phyloP scores from a whole-genome alignment of 2,113 vertebrate genomes.

The Zosterops lateralis region DNA sequence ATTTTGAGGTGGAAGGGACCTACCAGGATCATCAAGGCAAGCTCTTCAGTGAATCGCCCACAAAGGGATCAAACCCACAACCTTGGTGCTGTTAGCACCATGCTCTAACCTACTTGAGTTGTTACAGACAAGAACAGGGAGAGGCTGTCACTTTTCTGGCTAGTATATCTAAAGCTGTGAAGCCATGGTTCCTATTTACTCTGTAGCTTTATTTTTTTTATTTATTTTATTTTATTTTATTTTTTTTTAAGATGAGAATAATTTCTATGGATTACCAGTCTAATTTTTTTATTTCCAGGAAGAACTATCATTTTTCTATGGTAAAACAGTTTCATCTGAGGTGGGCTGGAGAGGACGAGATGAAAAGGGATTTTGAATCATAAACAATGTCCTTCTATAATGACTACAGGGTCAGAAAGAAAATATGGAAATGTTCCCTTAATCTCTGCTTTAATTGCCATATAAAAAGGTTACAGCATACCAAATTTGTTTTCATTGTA shows the following conservation, averaged over 20 bases:
- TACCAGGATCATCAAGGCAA: neutral
- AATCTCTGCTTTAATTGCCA: neutral
- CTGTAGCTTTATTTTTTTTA: accelerated
- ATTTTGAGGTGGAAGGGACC: neutral
- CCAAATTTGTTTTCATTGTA: neutral
- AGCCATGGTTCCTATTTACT: neutral
- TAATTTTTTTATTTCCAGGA: neutral
- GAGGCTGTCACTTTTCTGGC: neutral
- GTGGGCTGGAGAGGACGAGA: neutral
- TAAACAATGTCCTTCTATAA: neutral
- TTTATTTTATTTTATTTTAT: accelerated
- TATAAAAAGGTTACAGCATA: neutral
- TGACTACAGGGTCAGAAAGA: neutral
- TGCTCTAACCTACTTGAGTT: neutral
- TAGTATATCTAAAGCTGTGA: neutral
- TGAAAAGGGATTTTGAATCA: neutral
- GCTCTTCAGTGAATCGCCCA: neutral
- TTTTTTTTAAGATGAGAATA: neutral
- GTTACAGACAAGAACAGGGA: neutral
- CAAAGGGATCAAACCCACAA: neutral
- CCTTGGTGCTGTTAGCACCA: neutral
- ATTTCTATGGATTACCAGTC: neutral
- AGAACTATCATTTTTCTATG: neutral
- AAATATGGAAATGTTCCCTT: neutral
- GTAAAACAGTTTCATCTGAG: neutral